Evolutionary conservation across 2,113 vertebrate genomes (phyloP).

Genomic region (Catharus minimus): DNA sequence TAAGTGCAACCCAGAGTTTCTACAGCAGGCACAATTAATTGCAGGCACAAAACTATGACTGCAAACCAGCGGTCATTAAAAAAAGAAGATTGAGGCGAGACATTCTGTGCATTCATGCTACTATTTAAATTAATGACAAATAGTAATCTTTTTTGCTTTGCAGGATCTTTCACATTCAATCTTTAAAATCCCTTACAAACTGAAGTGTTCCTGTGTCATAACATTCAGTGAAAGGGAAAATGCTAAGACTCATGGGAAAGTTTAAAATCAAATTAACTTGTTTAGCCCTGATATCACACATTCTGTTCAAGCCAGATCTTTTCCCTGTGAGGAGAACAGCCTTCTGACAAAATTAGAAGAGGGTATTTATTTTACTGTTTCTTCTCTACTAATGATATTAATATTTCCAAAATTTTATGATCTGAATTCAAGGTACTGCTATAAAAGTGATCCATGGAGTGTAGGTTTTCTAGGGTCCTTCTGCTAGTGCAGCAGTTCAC

Average conservation of each 20-base stretch:
- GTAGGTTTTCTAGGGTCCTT: not conserved
- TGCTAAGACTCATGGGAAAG: not conserved
- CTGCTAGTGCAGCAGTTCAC: not conserved
- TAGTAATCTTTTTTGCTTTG: not conserved
- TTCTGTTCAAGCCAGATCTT: not conserved
- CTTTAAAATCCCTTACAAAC: slow-evolving; percentile 2
- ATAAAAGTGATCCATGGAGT: not conserved
- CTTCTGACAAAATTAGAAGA: not conserved
- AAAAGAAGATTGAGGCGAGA: not conserved
- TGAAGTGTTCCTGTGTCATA: not conserved
- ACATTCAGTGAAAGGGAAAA: slow-evolving; percentile 8
- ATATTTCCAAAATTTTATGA: not conserved
- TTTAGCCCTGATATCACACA: not conserved
- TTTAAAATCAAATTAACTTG: slow-evolving; percentile 14
- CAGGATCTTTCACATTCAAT: not conserved
- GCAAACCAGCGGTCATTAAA: not conserved
- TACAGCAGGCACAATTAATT: slow-evolving; percentile 21
- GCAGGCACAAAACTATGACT: slow-evolving; percentile 12
- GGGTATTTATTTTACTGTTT: not conserved
- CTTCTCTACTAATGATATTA: not conserved
- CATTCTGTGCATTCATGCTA: not conserved
- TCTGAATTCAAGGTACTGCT: not conserved
- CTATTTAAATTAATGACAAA: slow-evolving; percentile 37
- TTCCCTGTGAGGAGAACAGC: not conserved
- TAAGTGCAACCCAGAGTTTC: slow-evolving; percentile 16